Base-by-base conservation (phyloP, 1,140 invertebrate species). In the Akabosia matsudoensis region DNA sequence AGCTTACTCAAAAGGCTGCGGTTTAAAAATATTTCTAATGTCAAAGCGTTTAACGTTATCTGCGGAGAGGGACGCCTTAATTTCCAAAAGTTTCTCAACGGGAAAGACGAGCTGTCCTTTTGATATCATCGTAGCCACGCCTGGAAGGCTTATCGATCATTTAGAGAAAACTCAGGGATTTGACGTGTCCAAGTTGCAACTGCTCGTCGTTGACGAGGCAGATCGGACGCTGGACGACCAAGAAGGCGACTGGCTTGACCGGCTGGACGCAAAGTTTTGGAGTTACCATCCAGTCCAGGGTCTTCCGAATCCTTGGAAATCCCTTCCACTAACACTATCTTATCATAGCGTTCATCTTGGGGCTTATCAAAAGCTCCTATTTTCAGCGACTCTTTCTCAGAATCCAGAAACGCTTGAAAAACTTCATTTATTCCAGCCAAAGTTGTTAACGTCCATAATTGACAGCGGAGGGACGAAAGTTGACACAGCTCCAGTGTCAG, bases 201-300 rank as follows among this genome's bases (percentile, higher is more conserved):
- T 93, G 86, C 85, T 98, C 70, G 90, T 98, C 0, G 93, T 98
- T 73, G 97, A 99, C 85, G 97, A 99, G 88, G 97, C 97, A 14
- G 97, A 99, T 86, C 88, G 94, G 79, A 91, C 96, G 78, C 91
- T 97, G 85, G 93, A 97, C 80, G 92, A 94, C 82, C 88, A 96
- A 26, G 92, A 97, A 84, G 91, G 93, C 82, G 92, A 96, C 83
- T 97, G 94, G 95, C 85, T 97, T 1, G 88, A 91, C 82, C 89
- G 93, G 84, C 82, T 92, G 34, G 85, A 85, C 74, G 70, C 71
- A 3, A 81, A 74, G 73, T 83, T 78, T 79, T 82, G 76, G 78
- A 79, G 61, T 16, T 74, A 77, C 61, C 73, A 75, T 75, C 28
- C 73, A 31, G 30, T 77, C 61, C 22, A 1, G 3, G 37, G 30